Evolutionary conservation across 92 coral and sea anemone genomes (phyloP), one percentile per base, ranked within the genome.

Genomic region (Parazoanthus swiftii): DNA sequence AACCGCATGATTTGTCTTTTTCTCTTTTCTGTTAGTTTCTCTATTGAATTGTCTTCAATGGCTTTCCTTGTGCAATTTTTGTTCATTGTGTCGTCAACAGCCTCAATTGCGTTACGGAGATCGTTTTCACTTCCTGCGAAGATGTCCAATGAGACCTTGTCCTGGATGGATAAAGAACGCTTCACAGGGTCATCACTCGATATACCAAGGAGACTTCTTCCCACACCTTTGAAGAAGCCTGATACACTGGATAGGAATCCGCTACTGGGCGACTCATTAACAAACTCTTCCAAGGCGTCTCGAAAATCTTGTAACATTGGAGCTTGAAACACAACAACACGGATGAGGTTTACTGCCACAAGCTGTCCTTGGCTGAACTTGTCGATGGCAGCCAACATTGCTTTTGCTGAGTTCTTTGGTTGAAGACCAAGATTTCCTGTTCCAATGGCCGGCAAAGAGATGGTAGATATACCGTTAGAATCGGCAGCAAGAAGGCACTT

Each of bases 401-500:
- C 89, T 71, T 92, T 89, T 1, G 95, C 94, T 15, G 91, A 89
- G 23, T 89, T 89, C 79, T 92, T 85, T 1, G 91, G 86, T 0
- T 26, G 73, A 3, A 85, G 76, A 14, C 86, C 46, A 5, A 85
- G 81, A 20, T 76, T 85, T 44, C 97, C 98, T 10, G 96, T 94
- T 18, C 95, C 96, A 10, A 95, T 58, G 9, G 98, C 98, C 37
- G 97, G 98, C 8, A 95, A 77, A 15, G 96, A 89, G 36, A 94
- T 91, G 3, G 96, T 89, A 14, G 81, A 79, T 39, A 94, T 18
- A 4, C 91, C 77, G 15, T 74, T 9, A 1, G 86, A 36, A 13
- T 91, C 92, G 4, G 92, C 94, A 35, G 3, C 25, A 46, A 37
- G 39, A 13, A 95, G 90, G 74, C 96, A 95, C 59, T 80, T 87